Base-by-base conservation (phyloP, 2,113 vertebrate genomes). In the Caranx ignobilis region DNA sequence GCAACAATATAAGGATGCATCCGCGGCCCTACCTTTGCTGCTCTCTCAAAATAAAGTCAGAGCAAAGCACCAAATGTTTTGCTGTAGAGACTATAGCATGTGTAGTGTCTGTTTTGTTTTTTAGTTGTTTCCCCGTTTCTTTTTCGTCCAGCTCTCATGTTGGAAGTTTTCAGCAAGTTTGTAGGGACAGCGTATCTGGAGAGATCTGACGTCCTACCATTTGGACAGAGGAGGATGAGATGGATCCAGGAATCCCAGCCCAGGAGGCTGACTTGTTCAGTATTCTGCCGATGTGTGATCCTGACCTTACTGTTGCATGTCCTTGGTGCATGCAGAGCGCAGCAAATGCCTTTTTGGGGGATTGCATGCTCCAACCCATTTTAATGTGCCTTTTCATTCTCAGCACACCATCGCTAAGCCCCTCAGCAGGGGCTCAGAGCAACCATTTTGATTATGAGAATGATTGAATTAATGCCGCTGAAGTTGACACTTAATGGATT, bases 241-340 rank as follows among this genome's bases (percentile, higher is more conserved):
- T 45, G 52, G 78, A 88, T 81, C 77, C 83, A 76, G 87, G 69
- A 91, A 82, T 86, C 41, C 79, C 82, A 66, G 78, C 77, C 68
- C 48, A 77, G 59, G 76, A 90, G 79, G 66, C 77, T 78, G 41
- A 81, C 86, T 89, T 77, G 81, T 83, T 94, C 92, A 84, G 90
- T 92, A 94, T 94, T 92, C 94, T 37, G 70, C 67, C 63, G 56
- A 79, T 89, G 90, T 93, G 71, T 91, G 91, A 93, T 92, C 87
- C 90, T 90, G 92, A 94, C 94, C 92, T 94, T 91, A 92, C 86
- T 89, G 89, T 91, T 90, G 86, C 87, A 86, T 84, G 91, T 94
- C 94, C 93, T 94, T 93, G 93, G 84, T 88, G 90, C 91, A 91
- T 89, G 87, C 76, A 77, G 86, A 91, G 85, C 81, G 77, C 88